These are phyloP conservation scores for Oenanthe melanoleuca DNA, from an alignment of 2,113 vertebrate species.

Conservation along the genomic window DNA sequence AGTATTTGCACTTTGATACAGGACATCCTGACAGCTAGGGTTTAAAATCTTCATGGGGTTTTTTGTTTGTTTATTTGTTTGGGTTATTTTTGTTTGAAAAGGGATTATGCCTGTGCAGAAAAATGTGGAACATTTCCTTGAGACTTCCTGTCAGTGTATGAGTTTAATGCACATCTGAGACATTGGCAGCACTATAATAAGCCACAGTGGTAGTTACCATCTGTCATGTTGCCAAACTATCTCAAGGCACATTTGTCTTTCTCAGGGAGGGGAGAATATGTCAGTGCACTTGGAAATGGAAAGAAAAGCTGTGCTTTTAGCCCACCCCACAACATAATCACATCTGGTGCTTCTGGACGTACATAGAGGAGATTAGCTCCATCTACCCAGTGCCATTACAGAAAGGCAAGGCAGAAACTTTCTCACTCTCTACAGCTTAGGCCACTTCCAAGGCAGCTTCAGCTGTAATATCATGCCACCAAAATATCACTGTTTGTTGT, in stretches of 20 bases:
- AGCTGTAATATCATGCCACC: background rate
- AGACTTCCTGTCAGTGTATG: constrained; percentile 19
- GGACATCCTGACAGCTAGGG: background rate
- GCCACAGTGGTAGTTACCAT: constrained; percentile 48
- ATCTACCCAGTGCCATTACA: background rate
- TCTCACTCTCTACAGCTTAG: background rate
- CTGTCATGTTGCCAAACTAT: constrained; percentile 55
- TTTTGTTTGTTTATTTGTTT: background rate
- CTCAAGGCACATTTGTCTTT: constrained; percentile 41
- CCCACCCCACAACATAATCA: background rate
- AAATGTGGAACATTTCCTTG: constrained; percentile 34
- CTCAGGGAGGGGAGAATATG: background rate
- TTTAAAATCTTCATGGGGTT: constrained; percentile 1
- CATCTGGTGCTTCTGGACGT: background rate
- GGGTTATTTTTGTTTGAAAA: background rate
- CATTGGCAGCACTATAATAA: constrained; percentile 50
- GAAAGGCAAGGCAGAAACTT: background rate
- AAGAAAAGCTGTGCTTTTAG: constrained; percentile 20
- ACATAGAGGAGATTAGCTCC: background rate
- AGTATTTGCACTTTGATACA: background rate
- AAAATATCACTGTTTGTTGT: background rate
- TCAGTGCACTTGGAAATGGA: background rate
- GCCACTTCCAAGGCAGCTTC: background rate
- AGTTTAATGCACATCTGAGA: constrained; percentile 57
- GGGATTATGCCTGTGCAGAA: constrained; percentile 5